Percentiles rank a stretch among this genome's conserved stretches.
These are phyloP conservation scores for Marmota flaviventris DNA, from an alignment of 2,113 vertebrate genomes.

Conservation along the genomic window DNA sequence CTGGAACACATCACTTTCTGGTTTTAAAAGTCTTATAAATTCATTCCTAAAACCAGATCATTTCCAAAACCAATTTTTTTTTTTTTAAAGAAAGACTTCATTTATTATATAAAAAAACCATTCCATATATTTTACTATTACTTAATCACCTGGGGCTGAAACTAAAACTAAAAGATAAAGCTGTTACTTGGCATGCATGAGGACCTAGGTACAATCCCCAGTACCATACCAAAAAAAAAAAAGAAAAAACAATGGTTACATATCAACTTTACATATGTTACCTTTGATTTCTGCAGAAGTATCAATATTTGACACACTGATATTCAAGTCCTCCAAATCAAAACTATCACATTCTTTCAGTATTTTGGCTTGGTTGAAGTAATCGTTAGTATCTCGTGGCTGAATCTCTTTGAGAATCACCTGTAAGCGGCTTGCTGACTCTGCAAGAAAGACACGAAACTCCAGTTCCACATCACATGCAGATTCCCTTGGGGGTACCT, in stretches of 20 bases:
- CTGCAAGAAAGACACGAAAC: slow-evolving; percentile 82
- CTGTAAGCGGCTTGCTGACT: slow-evolving; percentile 91
- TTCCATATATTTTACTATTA: slow-evolving; percentile 9
- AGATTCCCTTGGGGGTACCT: neutral
- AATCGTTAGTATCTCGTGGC: slow-evolving; percentile 96
- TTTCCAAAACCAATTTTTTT: neutral
- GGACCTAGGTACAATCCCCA: neutral
- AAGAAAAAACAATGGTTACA: neutral
- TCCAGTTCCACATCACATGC: neutral
- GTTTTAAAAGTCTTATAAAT: slow-evolving; percentile 14
- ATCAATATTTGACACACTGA: slow-evolving; percentile 67
- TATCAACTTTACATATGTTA: slow-evolving; percentile 68
- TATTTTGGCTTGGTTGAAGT: slow-evolving; percentile 92
- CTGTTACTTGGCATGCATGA: neutral
- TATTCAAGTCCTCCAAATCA: slow-evolving; percentile 77
- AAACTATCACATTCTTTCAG: slow-evolving; percentile 86
- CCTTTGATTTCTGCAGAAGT: slow-evolving; percentile 84
- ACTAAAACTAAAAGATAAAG: neutral
- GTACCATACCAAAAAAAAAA: neutral
- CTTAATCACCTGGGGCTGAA: neutral
- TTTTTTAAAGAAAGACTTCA: neutral
- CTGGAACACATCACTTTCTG: neutral
- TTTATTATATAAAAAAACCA: neutral
- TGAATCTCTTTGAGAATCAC: slow-evolving; percentile 96
- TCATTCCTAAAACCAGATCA: slow-evolving; percentile 49